Evolutionary conservation across 2,113 vertebrate genomes (phyloP), one percentile per base, ranked within the genome.

Genomic region (Numenius arquata): DNA sequence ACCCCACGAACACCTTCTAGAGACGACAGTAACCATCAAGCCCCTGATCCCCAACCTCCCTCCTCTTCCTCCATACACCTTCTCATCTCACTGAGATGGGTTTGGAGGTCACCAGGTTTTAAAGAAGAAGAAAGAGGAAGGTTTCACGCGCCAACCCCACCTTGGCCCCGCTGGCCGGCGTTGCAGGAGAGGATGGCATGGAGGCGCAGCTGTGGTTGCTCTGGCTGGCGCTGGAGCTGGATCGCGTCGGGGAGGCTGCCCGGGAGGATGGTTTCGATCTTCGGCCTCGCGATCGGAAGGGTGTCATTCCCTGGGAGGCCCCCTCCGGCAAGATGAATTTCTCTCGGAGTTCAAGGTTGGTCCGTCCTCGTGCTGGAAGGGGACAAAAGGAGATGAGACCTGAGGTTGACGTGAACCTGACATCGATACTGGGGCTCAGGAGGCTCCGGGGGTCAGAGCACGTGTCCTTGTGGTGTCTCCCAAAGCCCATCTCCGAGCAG

Each of bases 311-410:
- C 97, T 99, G 99, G 8, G 99, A 99, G 10, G 98, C 98, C 34
- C 99, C 99, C 67, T 99, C 99, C 0, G 99, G 99, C 22, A 99
- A 97, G 97, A 99, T 99, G 98, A 99, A 99, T 95, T 99, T 99
- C 98, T 99, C 99, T 62, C 99, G 98, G 66, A 99, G 98, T 95
- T 99, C 99, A 53, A 99, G 98, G 98, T 99, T 99, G 93, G 99
- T 99, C 81, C 99, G 98, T 56, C 99, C 99, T 40, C 99, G 99
- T 58, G 99, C 99, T 99, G 98, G 30, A 91, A 74, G 17, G 75
- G 88, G 40, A 89, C 15, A 77, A 71, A 9, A 86, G 52, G 48
- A 71, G 41, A 56, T 15, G 23, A 43, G 88, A 32, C 1, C 2
- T 66, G 90, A 94, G 82, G 41, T 38, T 22, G 2, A 12, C 2